Evolutionary conservation across 2,888 invertebrate species (phyloP).

Genomic region (Sisyra terminalis): DNA sequence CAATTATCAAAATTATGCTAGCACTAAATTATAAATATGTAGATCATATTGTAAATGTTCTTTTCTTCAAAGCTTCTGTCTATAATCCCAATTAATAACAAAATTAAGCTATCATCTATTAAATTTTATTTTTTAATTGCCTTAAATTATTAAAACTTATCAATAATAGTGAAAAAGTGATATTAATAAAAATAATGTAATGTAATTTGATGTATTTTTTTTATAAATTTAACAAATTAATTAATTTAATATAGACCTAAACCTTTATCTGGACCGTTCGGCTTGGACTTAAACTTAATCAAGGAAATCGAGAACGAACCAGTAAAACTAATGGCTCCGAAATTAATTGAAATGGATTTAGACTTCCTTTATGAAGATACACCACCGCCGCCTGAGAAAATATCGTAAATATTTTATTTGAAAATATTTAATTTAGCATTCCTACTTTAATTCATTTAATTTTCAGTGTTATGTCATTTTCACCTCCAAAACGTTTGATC

Average conservation of each 20-base stretch:
- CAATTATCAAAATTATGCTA: no score
- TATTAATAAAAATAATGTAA: no score
- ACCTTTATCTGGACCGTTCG: conserved; percentile 54
- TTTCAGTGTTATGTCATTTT: conserved; percentile 32
- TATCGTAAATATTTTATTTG: neutral
- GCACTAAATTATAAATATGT: no score
- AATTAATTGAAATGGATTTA: conserved; percentile 26
- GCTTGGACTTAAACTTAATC: conserved; percentile 56
- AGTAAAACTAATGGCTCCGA: conserved; percentile 23
- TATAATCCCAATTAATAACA: no score
- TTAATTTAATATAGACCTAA: conserved; percentile 10
- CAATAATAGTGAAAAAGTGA: no score
- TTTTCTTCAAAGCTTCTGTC: no score
- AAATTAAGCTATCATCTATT: no score
- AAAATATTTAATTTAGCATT: neutral
- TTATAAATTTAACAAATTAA: neutral
- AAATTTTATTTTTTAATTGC: no score
- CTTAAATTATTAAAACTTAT: no score
- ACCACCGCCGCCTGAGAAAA: conserved; percentile 7
- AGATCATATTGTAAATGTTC: no score
- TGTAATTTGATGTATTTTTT: no score
- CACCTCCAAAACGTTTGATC: conserved; percentile 34
- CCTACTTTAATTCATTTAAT: conserved; percentile 7
- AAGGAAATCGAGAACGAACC: conserved; percentile 43
- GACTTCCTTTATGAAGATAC: conserved; percentile 21